phyloP scores from a whole-genome alignment of 64 coral and sea anemone genomes.

The Stichodactyla helianthus region DNA sequence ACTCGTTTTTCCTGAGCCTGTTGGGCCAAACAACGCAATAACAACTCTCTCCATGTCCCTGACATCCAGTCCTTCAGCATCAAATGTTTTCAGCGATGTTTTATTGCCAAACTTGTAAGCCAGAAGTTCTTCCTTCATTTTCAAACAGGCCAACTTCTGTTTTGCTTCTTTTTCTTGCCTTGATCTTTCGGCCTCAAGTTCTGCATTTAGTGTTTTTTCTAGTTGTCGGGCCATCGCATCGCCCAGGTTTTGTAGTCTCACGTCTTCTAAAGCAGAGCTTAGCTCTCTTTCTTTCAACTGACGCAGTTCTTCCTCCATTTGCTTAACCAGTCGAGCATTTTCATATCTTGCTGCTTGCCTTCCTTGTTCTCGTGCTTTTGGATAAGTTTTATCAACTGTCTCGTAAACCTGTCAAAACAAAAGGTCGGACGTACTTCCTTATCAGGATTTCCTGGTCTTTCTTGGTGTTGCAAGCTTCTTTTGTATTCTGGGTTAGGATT shows the following conservation, averaged over 20 bases:
- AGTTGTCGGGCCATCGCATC: neutral
- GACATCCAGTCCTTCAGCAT: slow-evolving; percentile 38
- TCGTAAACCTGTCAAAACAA: neutral
- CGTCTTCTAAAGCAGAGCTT: neutral
- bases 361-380: neutral
- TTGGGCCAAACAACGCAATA: slow-evolving; percentile 63
- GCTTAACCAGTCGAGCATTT: neutral
- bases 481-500: no score
- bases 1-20: slow-evolving; percentile 75
- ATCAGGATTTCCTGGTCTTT: no score
- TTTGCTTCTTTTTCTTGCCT: neutral
- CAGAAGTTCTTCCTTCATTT: slow-evolving; percentile 40
- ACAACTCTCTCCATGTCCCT: slow-evolving; percentile 61
- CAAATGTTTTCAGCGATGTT: slow-evolving; percentile 3
- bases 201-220: neutral
- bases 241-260: neutral
- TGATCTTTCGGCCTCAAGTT: neutral
- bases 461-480: no score
- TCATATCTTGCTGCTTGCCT: slow-evolving; percentile 22
- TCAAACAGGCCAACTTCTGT: neutral
- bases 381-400: slow-evolving; percentile 37
- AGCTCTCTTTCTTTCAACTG: slow-evolving; percentile 8
- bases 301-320: neutral
- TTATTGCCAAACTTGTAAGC: slow-evolving; percentile 51
- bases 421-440: no score